These are phyloP conservation scores for Hydroisotoma schaefferi DNA, from an alignment of 2,888 invertebrate genomes.

Conservation along the genomic window DNA sequence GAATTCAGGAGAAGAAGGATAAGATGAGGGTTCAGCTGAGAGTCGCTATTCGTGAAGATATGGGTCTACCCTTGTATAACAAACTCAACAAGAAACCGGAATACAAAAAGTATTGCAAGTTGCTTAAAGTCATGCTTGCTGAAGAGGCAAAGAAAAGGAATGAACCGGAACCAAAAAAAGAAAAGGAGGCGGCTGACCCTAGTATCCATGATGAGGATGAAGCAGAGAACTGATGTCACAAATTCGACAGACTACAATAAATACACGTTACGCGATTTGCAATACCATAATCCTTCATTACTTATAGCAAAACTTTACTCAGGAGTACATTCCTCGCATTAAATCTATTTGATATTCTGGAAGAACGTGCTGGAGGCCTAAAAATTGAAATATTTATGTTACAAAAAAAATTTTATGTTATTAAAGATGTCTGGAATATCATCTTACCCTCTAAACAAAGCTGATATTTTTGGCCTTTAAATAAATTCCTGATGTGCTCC, in stretches of 20 bases:
- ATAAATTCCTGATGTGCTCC: background rate
- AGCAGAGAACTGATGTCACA: too few species aligned
- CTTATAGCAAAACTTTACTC: too few species aligned
- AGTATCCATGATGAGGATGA: too few species aligned
- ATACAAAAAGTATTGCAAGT: background rate
- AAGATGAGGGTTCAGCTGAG: background rate
- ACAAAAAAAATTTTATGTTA: background rate
- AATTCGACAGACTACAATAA: too few species aligned
- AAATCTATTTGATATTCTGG: background rate
- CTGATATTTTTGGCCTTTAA: background rate
- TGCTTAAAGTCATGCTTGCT: background rate
- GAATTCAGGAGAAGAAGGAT: background rate
- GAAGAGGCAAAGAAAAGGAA: background rate
- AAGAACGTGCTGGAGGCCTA: conserved; percentile 3
- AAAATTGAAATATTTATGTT: background rate
- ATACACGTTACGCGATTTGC: too few species aligned
- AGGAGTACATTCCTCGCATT: too few species aligned
- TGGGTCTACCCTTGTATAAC: conserved; percentile 1
- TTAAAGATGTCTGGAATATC: background rate
- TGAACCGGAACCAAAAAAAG: background rate
- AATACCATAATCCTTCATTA: too few species aligned
- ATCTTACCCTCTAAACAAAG: conserved; percentile 3
- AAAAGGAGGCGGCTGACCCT: too few species aligned
- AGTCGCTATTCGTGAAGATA: background rate
- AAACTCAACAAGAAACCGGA: background rate